Evolutionary conservation across 2,797 vertebrate species (phyloP).

Genomic region (Sandelia bainsii): DNA sequence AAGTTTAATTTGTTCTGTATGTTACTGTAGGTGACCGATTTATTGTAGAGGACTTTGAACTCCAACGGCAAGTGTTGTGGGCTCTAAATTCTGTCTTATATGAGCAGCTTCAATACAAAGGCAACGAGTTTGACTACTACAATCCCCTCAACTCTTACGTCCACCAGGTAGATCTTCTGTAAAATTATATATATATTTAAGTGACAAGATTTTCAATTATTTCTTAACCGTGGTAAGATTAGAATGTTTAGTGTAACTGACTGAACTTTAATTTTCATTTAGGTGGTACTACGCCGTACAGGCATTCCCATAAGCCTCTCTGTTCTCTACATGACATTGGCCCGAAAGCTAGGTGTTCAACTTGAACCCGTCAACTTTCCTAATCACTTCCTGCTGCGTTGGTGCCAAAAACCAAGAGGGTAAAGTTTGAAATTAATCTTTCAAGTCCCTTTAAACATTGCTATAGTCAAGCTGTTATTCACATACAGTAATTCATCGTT

Average conservation of each 20-base stretch:
- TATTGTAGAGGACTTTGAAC: constrained; percentile 89
- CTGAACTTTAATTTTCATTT: not conserved
- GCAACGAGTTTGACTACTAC: constrained; percentile 96
- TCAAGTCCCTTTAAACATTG: not conserved
- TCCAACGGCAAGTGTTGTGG: constrained; percentile 92
- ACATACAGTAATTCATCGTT: not conserved
- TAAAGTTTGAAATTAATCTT: constrained; percentile 57
- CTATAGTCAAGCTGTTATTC: not conserved
- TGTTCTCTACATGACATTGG: constrained; percentile 94
- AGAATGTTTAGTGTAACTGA: constrained; percentile 1
- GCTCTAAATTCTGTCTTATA: constrained; percentile 94
- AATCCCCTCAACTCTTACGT: constrained; percentile 98
- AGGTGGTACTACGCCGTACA: constrained; percentile 94
- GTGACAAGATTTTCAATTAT: not conserved
- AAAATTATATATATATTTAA: fast-evolving
- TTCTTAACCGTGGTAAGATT: not conserved
- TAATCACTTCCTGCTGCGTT: constrained; percentile 95
- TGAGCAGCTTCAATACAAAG: constrained; percentile 95
- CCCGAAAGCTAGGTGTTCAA: constrained; percentile 89
- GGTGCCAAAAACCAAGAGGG: constrained; percentile 93
- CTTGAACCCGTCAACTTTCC: constrained; percentile 98
- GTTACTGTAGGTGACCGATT: constrained; percentile 81
- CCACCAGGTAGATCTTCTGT: constrained; percentile 87
- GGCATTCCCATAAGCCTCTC: constrained; percentile 99
- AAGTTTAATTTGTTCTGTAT: constrained; percentile 6